Percentiles rank a stretch among this genome's conserved stretches.
Evolutionary conservation across 2,888 invertebrate species (phyloP).

Genomic region (Ganaspis brasiliensis): DNA sequence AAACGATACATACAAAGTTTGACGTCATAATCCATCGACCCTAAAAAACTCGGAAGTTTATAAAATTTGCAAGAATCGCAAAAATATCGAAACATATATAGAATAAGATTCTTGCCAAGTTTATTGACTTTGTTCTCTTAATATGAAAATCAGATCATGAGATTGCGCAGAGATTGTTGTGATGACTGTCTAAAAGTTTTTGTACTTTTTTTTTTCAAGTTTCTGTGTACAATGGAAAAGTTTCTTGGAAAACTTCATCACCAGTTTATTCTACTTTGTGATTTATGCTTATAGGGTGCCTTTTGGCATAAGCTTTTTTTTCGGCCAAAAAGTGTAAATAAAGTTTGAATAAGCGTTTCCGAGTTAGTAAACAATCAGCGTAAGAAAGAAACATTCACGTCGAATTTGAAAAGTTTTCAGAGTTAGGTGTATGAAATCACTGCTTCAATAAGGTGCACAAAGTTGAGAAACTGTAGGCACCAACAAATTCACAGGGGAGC

Average conservation of each 20-base stretch:
- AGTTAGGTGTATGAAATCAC: constrained; percentile 43
- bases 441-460: constrained; percentile 41
- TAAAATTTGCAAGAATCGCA: no score
- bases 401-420: constrained; percentile 41
- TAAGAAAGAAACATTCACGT: constrained; percentile 39
- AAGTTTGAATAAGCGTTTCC: constrained; percentile 28
- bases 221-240: background rate
- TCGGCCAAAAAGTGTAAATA: background rate
- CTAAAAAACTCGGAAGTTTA: no score
- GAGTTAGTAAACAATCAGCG: constrained; percentile 40
- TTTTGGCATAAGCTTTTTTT: constrained; percentile 16
- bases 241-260: constrained; percentile 15
- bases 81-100: no score
- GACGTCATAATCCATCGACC: no score
- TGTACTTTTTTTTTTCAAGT: no score
- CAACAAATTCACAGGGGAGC: constrained; percentile 37
- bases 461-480: constrained; percentile 40
- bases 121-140: no score
- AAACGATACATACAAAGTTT: no score
- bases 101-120: no score
- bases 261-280: constrained; percentile 1
- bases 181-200: no score
- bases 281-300: constrained; percentile 17
- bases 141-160: no score
- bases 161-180: no score